Evolutionary conservation across 2,797 vertebrate species (phyloP).

Genomic region (Lagorchestes hirsutus): DNA sequence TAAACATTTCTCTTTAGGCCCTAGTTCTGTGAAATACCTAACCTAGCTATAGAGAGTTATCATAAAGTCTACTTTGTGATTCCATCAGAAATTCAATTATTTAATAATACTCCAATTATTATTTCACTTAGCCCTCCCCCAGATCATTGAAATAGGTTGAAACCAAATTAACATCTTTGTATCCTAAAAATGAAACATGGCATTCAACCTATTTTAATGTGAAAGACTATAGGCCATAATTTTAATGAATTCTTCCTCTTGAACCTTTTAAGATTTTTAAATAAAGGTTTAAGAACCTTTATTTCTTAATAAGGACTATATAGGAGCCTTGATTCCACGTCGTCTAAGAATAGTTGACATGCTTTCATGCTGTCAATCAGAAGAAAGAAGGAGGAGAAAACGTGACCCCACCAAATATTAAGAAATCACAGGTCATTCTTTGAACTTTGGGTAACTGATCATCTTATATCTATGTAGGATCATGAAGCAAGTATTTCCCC

Average conservation of each 20-base stretch:
- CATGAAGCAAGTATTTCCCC: not conserved
- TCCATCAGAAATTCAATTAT: not conserved
- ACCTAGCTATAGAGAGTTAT: not conserved
- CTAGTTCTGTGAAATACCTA: not conserved
- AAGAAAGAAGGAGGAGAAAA: not conserved
- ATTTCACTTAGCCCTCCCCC: not conserved
- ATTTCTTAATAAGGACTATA: not conserved
- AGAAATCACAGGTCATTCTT: not conserved
- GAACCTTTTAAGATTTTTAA: not conserved
- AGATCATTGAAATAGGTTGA: not conserved
- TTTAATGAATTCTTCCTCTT: not conserved
- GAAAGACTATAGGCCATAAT: not conserved
- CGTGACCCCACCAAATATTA: not conserved
- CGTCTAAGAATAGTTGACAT: not conserved
- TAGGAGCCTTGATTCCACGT: not conserved
- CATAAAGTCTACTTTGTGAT: not conserved
- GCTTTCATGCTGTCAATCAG: not conserved
- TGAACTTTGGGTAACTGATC: not conserved
- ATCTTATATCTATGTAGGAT: not conserved
- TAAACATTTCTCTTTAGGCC: constrained; percentile 15
- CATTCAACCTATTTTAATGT: not conserved
- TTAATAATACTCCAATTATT: not conserved
- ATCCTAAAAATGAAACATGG: not conserved
- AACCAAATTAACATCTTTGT: not conserved
- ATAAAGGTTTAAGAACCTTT: no score